phyloP scores from a whole-genome alignment of 2,888 invertebrate genomes.

The Trichopoda pennipes region DNA sequence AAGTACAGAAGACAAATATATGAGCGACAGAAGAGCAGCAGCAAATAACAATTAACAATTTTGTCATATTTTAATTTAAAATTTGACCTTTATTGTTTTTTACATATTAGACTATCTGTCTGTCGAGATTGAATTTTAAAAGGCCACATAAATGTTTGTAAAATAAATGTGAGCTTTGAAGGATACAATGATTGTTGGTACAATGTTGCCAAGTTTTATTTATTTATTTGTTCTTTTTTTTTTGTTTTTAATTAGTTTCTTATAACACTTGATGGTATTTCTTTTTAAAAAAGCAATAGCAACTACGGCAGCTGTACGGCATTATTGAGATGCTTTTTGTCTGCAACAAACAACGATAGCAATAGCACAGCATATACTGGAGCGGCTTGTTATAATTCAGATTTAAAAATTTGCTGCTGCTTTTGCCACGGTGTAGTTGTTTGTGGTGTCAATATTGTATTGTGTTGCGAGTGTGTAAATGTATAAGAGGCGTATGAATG shows the following conservation, averaged over 20 bases:
- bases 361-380: slow-evolving; percentile 7
- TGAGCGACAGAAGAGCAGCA: neutral
- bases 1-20: neutral
- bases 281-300: slow-evolving; percentile 18
- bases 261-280: slow-evolving; percentile 31
- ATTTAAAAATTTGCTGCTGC: slow-evolving; percentile 12
- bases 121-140: neutral
- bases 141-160: too few relatives aligned
- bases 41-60: slow-evolving; percentile 27
- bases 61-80: slow-evolving; percentile 48
- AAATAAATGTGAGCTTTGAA: neutral
- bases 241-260: slow-evolving; percentile 27
- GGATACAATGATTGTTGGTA: slow-evolving; percentile 20
- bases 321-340: neutral
- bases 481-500: slow-evolving; percentile 13
- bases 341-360: slow-evolving; percentile 11
- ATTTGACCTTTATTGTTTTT: slow-evolving; percentile 25
- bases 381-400: slow-evolving; percentile 36
- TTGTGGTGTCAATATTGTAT: slow-evolving; percentile 8
- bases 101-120: neutral
- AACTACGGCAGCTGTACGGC: too few relatives aligned
- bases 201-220: slow-evolving; percentile 56
- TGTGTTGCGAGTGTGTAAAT: neutral
- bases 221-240: too few relatives aligned
- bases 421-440: slow-evolving; percentile 29